Conservation (phyloP, 2,113 vertebrate genomes). For the Myxocyprinus asiaticus region DNA sequence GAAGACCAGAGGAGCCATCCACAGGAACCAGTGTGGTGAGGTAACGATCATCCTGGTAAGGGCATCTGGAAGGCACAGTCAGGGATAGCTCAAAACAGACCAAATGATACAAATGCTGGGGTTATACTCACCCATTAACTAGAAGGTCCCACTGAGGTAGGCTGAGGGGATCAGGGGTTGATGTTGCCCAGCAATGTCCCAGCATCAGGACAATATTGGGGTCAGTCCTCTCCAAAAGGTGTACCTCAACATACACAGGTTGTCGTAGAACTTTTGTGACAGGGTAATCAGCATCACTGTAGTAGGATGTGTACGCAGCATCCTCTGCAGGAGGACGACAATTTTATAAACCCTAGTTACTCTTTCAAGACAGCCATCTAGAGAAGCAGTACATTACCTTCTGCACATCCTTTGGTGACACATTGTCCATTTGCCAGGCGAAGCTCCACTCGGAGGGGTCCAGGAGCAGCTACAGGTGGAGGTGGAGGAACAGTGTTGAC, state of each 20-base stretch:
- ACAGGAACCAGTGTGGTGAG: slow-evolving; percentile 54
- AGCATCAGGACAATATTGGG: slow-evolving; percentile 71
- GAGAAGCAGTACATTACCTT: slow-evolving; percentile 47
- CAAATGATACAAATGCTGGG: not conserved
- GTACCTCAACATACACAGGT: slow-evolving; percentile 73
- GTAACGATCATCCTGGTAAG: slow-evolving; percentile 63
- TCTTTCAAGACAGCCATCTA: no score
- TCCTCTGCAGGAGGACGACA: slow-evolving; percentile 57
- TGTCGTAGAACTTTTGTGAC: slow-evolving; percentile 69
- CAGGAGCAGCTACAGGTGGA: slow-evolving; percentile 60
- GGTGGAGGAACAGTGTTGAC: slow-evolving; percentile 58
- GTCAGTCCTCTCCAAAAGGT: slow-evolving; percentile 70
- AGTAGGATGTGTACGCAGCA: no score
- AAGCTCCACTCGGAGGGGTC: slow-evolving; percentile 63
- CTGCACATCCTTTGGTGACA: slow-evolving; percentile 63
- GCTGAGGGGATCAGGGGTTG: slow-evolving; percentile 54
- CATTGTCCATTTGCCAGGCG: slow-evolving; percentile 64
- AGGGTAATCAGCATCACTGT: slow-evolving; percentile 60
- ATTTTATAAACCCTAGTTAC: no score
- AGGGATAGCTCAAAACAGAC: not conserved
- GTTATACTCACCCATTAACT: slow-evolving; percentile 61
- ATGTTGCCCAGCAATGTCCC: slow-evolving; percentile 74
- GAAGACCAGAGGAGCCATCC: slow-evolving; percentile 42
- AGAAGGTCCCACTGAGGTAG: slow-evolving; percentile 73
- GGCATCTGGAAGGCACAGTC: slow-evolving; percentile 59